Evolutionary conservation across 2,888 invertebrate genomes (phyloP), one percentile per base, ranked within the genome.

Genomic region (Iselma pallidipennis): DNA sequence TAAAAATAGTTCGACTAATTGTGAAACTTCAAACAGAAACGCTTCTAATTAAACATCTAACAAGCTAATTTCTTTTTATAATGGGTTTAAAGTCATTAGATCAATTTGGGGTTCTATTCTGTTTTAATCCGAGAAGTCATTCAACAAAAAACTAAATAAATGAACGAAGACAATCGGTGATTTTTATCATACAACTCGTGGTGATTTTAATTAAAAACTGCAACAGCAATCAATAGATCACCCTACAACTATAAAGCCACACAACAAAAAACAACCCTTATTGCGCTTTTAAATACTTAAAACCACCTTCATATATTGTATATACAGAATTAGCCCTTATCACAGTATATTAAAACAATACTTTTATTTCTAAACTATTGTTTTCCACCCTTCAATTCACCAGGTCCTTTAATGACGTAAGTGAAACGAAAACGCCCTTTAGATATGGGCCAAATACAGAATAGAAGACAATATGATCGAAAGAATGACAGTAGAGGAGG

Each of bases 381-480:
- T 31, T 51, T 51, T 29, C 31, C 29, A 29, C 26, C 51, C 51
- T 31, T n/a, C 6, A 31, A 29, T 26, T 51, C 16, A 4, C 16
- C 51, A 51, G 21, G 16, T 51, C 16, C 16, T n/a, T n/a, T 25
- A 29, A 28, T 51, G 51, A 51, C 51, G 51, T 51, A 51, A 51
- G 28, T 10, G 16, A n/a, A 28, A 19, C 37, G 59, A 55, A 59
- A 50, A 55, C 60, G 52, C 60, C 60, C 56, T 55, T 60, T 56
- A 19, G 49, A 51, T 28, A 51, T 42, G 42, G 42, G 16, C 42
- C 42, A 42, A 16, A 10, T 42, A 42, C 21, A 2, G 21, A 42
- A 42, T 16, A 10, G n/a, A n/a, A n/a, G n/a, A n/a, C n/a, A n/a
- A n/a, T n/a, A n/a, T n/a, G n/a, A n/a, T n/a, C n/a, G n/a, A n/a